These are phyloP conservation scores for Myrmecobius fasciatus DNA, from an alignment of 2,113 vertebrate species.

Conservation along the genomic window DNA sequence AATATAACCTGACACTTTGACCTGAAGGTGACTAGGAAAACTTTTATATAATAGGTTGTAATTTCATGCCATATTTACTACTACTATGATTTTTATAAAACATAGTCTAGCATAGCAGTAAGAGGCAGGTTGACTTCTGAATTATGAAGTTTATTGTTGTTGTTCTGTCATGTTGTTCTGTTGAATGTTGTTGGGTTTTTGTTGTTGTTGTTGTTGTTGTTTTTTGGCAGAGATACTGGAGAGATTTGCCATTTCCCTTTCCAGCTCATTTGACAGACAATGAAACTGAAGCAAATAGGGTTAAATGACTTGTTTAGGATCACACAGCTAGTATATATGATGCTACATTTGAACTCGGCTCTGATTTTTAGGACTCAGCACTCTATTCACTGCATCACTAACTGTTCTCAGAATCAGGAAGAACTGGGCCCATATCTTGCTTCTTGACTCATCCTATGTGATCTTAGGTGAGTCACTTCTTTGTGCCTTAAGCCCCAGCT, in stretches of 20 bases:
- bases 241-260: neutral
- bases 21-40: neutral
- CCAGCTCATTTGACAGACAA: neutral
- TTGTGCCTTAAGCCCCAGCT: too few species aligned
- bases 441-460: neutral
- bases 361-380: neutral
- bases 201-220: too few species aligned
- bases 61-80: neutral
- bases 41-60: neutral
- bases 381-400: neutral
- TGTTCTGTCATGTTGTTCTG: neutral
- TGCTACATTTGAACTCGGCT: neutral
- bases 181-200: too few species aligned
- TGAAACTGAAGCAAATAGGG: neutral
- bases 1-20: slow-evolving; percentile 24
- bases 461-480: neutral
- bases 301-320: neutral
- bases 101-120: neutral
- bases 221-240: neutral
- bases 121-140: neutral
- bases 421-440: neutral
- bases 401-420: neutral
- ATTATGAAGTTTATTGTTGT: neutral
- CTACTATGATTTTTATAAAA: neutral
- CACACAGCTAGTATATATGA: neutral